Conservation (phyloP, 2,888 invertebrate genomes). For the Melinaea marsaeus region DNA sequence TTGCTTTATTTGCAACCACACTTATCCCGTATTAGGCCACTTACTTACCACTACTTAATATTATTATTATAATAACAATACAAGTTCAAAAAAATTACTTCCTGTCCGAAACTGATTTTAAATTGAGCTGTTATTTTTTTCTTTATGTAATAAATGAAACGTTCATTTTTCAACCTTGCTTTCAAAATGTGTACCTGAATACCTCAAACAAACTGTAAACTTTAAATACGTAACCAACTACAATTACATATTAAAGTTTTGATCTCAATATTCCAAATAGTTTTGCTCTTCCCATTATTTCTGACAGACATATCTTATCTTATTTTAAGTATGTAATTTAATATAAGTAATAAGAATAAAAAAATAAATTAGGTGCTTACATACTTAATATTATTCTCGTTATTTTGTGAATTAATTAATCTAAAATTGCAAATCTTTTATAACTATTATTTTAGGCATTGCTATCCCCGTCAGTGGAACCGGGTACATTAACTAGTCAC, state of each 20-base stretch:
- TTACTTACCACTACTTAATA: conserved; percentile 52
- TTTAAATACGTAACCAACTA: conserved; percentile 48
- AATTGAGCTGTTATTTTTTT: not conserved
- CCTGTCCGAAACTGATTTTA: conserved; percentile 9
- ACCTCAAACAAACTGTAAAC: conserved; percentile 31
- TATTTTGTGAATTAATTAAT: conserved; percentile 6
- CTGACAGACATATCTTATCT: not conserved
- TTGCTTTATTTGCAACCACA: conserved; percentile 40
- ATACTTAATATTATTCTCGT: conserved; percentile 1
- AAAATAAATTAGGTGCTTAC: conserved; percentile 4
- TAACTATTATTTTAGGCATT: conserved; percentile 40
- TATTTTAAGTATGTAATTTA: not conserved
- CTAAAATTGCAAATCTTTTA: not conserved
- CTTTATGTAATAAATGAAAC: too few relatives aligned
- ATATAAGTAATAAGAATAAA: conserved; percentile 1
- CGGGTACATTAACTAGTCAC: conserved; percentile 53
- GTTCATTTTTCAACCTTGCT: too few relatives aligned
- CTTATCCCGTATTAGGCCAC: conserved; percentile 50
- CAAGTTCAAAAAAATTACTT: conserved; percentile 27
- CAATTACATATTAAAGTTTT: conserved; percentile 56
- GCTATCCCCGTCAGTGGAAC: conserved; percentile 55
- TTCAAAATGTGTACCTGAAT: conserved; percentile 33
- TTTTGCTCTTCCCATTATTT: conserved; percentile 5
- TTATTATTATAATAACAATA: conserved; percentile 68
- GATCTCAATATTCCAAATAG: not conserved